Evolutionary conservation across 2,888 invertebrate species (phyloP).

Genomic region (Clostera curtula): DNA sequence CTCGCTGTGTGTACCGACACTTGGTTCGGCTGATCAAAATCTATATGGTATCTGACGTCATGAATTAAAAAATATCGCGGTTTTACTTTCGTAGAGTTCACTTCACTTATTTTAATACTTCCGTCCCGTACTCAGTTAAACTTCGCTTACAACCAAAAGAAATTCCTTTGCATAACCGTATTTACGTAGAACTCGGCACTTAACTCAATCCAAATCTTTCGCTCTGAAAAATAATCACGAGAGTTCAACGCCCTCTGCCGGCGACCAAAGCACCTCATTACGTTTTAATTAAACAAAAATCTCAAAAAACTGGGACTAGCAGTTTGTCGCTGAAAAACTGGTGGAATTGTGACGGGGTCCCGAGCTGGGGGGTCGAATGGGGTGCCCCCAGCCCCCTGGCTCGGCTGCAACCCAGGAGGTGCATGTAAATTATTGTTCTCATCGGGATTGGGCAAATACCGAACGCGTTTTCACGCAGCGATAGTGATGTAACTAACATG

Average conservation of each 20-base stretch:
- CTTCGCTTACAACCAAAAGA: no score
- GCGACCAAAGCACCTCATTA: constrained; percentile 1
- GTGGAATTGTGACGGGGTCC: constrained; percentile 13
- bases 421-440: constrained; percentile 44
- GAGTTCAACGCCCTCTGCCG: background rate
- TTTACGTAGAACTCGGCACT: no score
- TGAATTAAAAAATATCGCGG: no score
- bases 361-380: background rate
- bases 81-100: no score
- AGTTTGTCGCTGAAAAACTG: constrained; percentile 8
- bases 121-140: no score
- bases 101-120: no score
- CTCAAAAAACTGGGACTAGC: constrained; percentile 4
- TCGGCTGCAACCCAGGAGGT: constrained; percentile 15
- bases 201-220: no score
- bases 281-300: constrained; percentile 3
- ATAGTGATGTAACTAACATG: constrained; percentile 20
- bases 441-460: constrained; percentile 36
- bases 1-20: no score
- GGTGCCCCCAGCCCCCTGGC: constrained; percentile 2
- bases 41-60: no score
- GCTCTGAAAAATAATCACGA: background rate
- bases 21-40: no score
- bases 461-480: constrained; percentile 31
- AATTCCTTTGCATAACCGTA: no score